These are phyloP conservation scores for Chaetodon trifasciatus DNA, from an alignment of 2,797 vertebrate species.

Conservation along the genomic window DNA sequence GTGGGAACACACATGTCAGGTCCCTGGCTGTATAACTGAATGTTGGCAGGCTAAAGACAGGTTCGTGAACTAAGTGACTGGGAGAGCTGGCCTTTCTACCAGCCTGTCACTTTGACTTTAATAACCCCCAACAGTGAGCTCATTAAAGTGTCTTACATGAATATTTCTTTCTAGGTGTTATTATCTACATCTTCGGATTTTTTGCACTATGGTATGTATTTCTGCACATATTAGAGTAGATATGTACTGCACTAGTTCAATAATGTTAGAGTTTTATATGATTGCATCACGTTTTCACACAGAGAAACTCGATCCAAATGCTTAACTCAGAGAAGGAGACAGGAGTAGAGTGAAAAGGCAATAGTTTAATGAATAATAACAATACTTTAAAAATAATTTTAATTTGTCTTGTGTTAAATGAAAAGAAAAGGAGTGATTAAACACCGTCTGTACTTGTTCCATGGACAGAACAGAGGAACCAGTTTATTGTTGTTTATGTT, in stretches of 20 bases:
- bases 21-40: slow-evolving; percentile 54
- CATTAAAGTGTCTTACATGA: slow-evolving; percentile 26
- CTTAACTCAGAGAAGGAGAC: too few relatives aligned
- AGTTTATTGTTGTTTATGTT: neutral
- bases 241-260: neutral
- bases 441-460: neutral
- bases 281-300: too few relatives aligned
- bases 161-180: neutral
- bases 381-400: neutral
- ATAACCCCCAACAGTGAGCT: slow-evolving; percentile 38
- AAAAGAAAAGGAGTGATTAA: neutral
- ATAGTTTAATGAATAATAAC: too few relatives aligned
- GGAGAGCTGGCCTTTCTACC: slow-evolving; percentile 54
- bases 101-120: slow-evolving; percentile 58
- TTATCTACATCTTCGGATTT: neutral
- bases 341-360: too few relatives aligned
- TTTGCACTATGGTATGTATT: neutral
- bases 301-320: too few relatives aligned
- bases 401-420: neutral
- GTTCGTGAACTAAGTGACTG: slow-evolving; percentile 55
- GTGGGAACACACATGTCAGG: slow-evolving; percentile 54
- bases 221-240: neutral
- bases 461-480: neutral
- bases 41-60: slow-evolving; percentile 59
- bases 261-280: too few relatives aligned